Evolutionary conservation across 2,888 invertebrate genomes (phyloP).

Genomic region (Lasioglossum morio): DNA sequence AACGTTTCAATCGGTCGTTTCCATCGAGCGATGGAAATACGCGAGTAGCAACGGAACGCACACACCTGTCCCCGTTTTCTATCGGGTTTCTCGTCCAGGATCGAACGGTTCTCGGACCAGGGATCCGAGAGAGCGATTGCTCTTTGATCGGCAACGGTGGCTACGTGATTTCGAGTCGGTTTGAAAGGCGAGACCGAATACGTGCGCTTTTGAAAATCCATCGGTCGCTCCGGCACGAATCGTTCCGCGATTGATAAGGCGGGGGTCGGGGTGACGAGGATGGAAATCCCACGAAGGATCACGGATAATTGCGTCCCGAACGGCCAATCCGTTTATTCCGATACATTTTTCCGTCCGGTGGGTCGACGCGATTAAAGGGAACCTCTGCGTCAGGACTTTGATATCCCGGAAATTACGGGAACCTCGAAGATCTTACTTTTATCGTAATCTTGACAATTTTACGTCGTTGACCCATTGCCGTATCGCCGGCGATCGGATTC

Average conservation of each 20-base stretch:
- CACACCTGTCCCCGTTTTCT: slow-evolving; percentile 4
- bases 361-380: not conserved
- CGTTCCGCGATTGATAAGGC: not conserved
- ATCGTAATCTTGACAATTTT: not conserved
- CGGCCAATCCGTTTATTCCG: not conserved
- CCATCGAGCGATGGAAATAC: slow-evolving; percentile 8
- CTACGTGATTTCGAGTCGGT: not conserved
- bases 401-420: not conserved
- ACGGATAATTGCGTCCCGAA: not conserved
- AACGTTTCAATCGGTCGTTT: slow-evolving; percentile 18
- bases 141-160: slow-evolving; percentile 36
- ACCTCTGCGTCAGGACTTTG: not conserved
- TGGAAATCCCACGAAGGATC: not conserved
- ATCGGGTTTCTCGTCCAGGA: not conserved
- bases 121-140: slow-evolving; percentile 34
- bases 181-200: not conserved
- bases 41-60: not conserved
- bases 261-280: not conserved
- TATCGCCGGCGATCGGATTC: not conserved
- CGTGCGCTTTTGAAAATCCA: slow-evolving; percentile 22
- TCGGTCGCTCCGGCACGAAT: slow-evolving; percentile 1
- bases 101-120: slow-evolving; percentile 28
- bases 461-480: not conserved
- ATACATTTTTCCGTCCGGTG: not conserved
- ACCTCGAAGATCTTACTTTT: not conserved